Base-by-base conservation (phyloP, 2,888 invertebrate genomes). In the Dryobotodes eremita region DNA sequence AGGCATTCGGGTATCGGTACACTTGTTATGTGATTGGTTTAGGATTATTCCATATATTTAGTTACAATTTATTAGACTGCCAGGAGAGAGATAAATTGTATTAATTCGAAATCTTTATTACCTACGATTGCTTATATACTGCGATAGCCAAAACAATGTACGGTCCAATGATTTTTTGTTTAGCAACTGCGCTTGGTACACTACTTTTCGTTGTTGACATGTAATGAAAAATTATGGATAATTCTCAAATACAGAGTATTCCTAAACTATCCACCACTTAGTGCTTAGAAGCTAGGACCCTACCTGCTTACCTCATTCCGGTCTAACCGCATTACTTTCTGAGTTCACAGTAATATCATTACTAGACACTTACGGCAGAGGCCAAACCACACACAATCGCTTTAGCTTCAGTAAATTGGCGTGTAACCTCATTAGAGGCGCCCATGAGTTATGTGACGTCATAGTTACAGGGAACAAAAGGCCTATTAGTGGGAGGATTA, bases 341-440 rank as follows among this genome's bases (percentile, higher is more conserved):
- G 20, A 85, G 36, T 53, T 48, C 50, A 20, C 50, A 50, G 46
- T 76, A 79, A 83, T 57, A 70, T 73, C 26, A 66, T 84, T 85
- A 82, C 53, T n/a, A 13, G 10, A 61, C 75, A 76, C 68, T 82
- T 75, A 71, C 23, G 23, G 53, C 48, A 31, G 36, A 5, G 59
- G 5, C 50, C 69, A 61, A 62, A 42, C 71, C 42, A 68, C 69
- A 79, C 64, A 83, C 77, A 71, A 80, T 80, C 75, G 71, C 73
- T 77, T 88, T 80, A 74, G 61, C 77, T 77, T 68, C 53, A 76
- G 71, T 61, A 86, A 84, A 88, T 86, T 88, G 77, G 53, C 55
- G 26, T 64, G 23, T 80, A 83, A 88, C 70, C 50, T 76, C 55
- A 86, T 82, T 68, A 71, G 71, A 61, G 23, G n/a, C 5, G 57